Conservation (phyloP, 2,888 invertebrate genomes). For the Limnephilus auricula region DNA sequence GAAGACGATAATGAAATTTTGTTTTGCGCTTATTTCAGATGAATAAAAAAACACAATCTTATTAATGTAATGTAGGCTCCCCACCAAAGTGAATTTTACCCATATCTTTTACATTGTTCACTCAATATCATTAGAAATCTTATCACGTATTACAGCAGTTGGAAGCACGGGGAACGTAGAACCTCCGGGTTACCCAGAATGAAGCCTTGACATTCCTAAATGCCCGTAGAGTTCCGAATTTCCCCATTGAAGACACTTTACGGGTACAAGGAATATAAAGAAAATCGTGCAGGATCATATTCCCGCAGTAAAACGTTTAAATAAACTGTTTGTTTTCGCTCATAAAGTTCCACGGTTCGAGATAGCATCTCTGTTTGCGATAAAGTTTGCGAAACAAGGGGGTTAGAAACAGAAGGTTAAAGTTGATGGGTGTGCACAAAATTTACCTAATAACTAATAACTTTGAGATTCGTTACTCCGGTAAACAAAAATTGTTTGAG, state of each 20-base stretch:
- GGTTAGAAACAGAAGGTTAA: background rate
- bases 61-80: background rate
- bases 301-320: background rate
- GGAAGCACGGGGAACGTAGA: background rate
- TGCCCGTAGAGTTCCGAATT: background rate
- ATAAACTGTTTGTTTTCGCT: background rate
- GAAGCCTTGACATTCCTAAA: background rate
- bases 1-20: background rate
- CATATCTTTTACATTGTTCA: background rate
- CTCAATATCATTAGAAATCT: background rate
- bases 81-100: background rate
- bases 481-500: background rate
- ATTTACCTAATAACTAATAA: background rate
- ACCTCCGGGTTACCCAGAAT: background rate
- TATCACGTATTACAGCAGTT: background rate
- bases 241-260: background rate
- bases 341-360: background rate
- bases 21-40: background rate
- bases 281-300: conserved; percentile 2
- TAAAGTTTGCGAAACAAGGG: background rate
- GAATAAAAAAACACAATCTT: background rate
- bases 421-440: background rate
- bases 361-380: background rate
- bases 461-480: background rate
- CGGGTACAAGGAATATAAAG: background rate